phyloP scores from a whole-genome alignment of 2,797 vertebrate genomes.

The Channallabes apus region DNA sequence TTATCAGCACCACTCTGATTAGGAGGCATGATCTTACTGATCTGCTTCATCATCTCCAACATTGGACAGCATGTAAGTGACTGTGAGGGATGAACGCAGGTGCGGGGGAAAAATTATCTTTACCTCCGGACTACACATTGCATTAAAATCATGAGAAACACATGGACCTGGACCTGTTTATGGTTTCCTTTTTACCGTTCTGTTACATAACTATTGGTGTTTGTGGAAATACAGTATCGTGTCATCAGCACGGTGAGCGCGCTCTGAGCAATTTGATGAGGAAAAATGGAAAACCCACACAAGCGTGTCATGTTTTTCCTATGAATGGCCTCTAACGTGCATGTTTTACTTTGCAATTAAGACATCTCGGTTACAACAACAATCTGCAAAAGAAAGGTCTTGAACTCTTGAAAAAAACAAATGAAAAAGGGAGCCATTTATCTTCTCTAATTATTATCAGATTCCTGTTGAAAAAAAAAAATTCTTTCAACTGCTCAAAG shows the following conservation, averaged over 20 bases:
- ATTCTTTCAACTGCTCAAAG: slow-evolving; percentile 58
- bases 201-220: slow-evolving; percentile 3
- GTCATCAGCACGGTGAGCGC: slow-evolving; percentile 9
- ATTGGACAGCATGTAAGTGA: slow-evolving; percentile 25
- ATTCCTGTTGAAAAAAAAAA: slow-evolving; percentile 55
- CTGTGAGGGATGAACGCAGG: slow-evolving; percentile 44
- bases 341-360: slow-evolving; percentile 72
- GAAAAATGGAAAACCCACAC: slow-evolving; percentile 28
- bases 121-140: slow-evolving; percentile 34
- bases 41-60: slow-evolving; percentile 33
- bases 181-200: slow-evolving; percentile 32
- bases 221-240: slow-evolving; percentile 8
- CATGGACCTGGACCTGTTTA: slow-evolving; percentile 31
- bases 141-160: slow-evolving; percentile 45
- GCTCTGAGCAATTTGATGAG: slow-evolving; percentile 31
- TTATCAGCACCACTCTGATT: background rate
- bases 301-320: slow-evolving; percentile 26
- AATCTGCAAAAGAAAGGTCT: slow-evolving; percentile 49
- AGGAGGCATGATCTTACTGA: slow-evolving; percentile 11
- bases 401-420: slow-evolving; percentile 56
- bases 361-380: slow-evolving; percentile 64
- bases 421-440: slow-evolving; percentile 63
- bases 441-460: slow-evolving; percentile 74
- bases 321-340: slow-evolving; percentile 34
- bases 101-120: slow-evolving; percentile 20